These are phyloP conservation scores for Proctacanthus coquilletti DNA, from an alignment of 1,140 invertebrate species.

Conservation along the genomic window DNA sequence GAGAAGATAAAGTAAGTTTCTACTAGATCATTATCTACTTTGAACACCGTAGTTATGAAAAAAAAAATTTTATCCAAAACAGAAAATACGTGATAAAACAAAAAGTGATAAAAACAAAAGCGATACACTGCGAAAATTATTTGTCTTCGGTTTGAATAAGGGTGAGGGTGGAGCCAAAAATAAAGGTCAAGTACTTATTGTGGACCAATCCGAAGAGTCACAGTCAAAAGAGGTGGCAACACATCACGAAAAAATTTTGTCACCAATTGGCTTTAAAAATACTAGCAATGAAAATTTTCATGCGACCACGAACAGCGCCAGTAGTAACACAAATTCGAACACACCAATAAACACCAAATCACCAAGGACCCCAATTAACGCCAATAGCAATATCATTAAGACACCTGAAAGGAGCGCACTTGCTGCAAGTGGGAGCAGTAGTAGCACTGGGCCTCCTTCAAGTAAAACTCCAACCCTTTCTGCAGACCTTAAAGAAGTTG, in stretches of 20 bases:
- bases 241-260: slow-evolving; percentile 1
- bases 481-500: background rate
- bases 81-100: slow-evolving; percentile 21
- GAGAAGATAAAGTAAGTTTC: slow-evolving; percentile 6
- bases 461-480: background rate
- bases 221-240: slow-evolving; percentile 5
- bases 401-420: too few species aligned
- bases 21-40: too few species aligned
- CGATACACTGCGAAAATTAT: slow-evolving; percentile 48
- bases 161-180: slow-evolving; percentile 39
- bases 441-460: too few species aligned
- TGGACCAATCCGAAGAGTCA: slow-evolving; percentile 22
- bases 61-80: background rate
- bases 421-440: too few species aligned
- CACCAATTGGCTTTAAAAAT: slow-evolving; percentile 1
- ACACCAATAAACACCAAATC: background rate
- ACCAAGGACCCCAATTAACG: background rate
- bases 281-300: background rate
- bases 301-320: too few species aligned
- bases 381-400: too few species aligned
- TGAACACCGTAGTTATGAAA: background rate
- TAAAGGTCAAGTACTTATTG: slow-evolving; percentile 30
- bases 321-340: too few species aligned
- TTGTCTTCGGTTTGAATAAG: slow-evolving; percentile 39
- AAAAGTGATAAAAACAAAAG: slow-evolving; percentile 50